Evolutionary conservation across 2,888 invertebrate genomes (phyloP).

Genomic region (Maniola hyperantus): DNA sequence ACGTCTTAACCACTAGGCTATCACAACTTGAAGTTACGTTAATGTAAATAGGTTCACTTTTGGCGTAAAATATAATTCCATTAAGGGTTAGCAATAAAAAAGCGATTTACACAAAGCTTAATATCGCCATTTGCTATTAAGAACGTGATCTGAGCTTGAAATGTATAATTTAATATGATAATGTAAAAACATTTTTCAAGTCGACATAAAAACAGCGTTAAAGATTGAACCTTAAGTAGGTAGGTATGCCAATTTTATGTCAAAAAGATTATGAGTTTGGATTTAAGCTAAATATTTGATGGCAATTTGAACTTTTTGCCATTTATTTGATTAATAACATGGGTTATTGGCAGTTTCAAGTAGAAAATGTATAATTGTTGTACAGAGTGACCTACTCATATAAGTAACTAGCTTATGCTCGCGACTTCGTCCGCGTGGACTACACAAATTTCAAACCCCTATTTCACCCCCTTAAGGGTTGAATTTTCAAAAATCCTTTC

Average conservation of each 20-base stretch:
- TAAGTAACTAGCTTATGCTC: too few species aligned
- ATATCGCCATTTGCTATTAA: neutral
- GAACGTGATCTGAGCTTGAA: constrained; percentile 6
- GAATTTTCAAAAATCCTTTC: too few species aligned
- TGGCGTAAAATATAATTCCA: constrained; percentile 10
- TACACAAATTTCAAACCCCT: too few species aligned
- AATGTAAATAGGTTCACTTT: neutral
- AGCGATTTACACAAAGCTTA: neutral
- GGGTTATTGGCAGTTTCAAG: too few species aligned
- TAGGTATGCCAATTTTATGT: neutral
- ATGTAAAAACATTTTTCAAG: neutral
- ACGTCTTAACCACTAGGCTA: too few species aligned
- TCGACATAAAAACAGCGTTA: too few species aligned
- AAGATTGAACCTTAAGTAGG: neutral
- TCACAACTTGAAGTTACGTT: too few species aligned
- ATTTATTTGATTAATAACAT: too few species aligned
- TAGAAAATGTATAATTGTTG: too few species aligned
- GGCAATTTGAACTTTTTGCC: neutral
- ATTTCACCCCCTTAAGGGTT: too few species aligned
- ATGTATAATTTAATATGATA: neutral
- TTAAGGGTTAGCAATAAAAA: constrained; percentile 9
- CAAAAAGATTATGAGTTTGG: neutral
- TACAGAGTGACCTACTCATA: too few species aligned
- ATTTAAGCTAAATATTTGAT: neutral
- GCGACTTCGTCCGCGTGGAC: too few species aligned